A percentile compares a stretch with the other conserved stretches of the same genome.
Evolutionary conservation across 2,113 vertebrate species (phyloP).

Genomic region (Microcebus griseorufus): DNA sequence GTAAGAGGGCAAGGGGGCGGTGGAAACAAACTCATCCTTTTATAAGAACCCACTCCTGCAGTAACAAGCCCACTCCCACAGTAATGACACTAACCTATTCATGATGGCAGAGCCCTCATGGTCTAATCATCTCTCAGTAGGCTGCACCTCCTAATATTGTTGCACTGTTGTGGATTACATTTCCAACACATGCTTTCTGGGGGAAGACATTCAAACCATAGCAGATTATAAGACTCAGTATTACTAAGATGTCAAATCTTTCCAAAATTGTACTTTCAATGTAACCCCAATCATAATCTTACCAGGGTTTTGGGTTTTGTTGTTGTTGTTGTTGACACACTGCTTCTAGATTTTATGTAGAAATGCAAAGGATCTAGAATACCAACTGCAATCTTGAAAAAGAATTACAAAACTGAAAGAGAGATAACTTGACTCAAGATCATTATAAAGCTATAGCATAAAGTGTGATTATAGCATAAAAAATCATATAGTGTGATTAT

Average conservation of each 20-base stretch:
- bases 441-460: neutral
- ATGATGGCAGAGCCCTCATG: neutral
- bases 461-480: neutral
- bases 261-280: neutral
- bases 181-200: neutral
- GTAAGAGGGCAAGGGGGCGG: too few species aligned
- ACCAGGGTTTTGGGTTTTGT: neutral
- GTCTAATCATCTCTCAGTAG: neutral
- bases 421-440: neutral
- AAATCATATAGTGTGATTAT: neutral
- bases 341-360: neutral
- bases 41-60: neutral
- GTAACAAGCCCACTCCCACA: neutral
- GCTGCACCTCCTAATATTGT: neutral
- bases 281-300: neutral
- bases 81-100: neutral
- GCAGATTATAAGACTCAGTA: neutral
- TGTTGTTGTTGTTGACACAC: neutral
- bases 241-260: neutral
- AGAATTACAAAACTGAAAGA: neutral
- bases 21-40: neutral
- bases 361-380: neutral
- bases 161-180: neutral
- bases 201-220: neutral
- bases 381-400: neutral